Conservation (phyloP, 2,888 invertebrate species). For the Metacarcinus magister region DNA sequence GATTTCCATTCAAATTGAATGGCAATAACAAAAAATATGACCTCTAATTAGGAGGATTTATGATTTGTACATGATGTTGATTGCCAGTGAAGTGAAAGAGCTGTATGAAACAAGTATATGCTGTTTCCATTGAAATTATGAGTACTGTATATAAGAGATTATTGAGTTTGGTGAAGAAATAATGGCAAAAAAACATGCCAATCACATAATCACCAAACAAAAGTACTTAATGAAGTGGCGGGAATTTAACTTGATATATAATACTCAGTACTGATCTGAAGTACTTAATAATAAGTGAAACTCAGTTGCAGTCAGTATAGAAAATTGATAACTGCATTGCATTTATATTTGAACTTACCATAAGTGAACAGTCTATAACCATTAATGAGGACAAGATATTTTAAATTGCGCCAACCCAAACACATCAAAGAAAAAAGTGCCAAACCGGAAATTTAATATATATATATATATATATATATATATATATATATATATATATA, state of each 20-base stretch:
- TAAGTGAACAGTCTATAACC: background rate
- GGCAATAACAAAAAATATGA: background rate
- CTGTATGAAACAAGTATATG: background rate
- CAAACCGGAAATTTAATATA: background rate
- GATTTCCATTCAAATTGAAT: background rate
- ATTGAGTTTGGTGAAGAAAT: background rate
- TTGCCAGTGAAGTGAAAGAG: background rate
- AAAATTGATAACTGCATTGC: background rate
- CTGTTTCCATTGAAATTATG: background rate
- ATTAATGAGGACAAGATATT: background rate
- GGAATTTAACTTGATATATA: background rate
- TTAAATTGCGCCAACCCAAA: background rate
- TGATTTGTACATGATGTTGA: background rate
- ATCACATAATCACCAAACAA: too few relatives aligned
- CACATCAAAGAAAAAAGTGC: background rate
- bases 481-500: constrained; percentile 71
- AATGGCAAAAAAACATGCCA: too few relatives aligned
- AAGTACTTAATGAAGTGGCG: background rate
- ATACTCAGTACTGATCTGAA: background rate
- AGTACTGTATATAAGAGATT: constrained; percentile 44
- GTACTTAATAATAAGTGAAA: background rate
- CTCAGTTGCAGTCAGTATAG: background rate
- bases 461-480: constrained; percentile 55
- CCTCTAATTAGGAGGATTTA: background rate
- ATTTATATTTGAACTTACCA: background rate